A percentile compares a stretch with the other conserved stretches of the same genome.
Evolutionary conservation across 2,888 invertebrate species (phyloP).

Genomic region (Diloba caeruleocephala): DNA sequence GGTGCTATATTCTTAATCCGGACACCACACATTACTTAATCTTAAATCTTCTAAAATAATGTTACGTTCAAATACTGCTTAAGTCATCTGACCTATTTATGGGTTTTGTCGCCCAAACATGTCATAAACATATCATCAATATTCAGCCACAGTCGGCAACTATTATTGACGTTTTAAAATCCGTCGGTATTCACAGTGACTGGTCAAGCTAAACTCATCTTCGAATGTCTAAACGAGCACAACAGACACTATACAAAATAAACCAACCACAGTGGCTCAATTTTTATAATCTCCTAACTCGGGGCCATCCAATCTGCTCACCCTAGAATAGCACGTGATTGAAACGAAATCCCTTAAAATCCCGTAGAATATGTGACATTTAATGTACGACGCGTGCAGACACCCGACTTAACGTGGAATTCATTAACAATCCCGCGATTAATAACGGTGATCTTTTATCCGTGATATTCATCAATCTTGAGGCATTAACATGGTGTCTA

Average conservation of each 20-base stretch:
- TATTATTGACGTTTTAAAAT: too few relatives aligned
- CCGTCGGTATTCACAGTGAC: too few relatives aligned
- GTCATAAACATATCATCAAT: too few relatives aligned
- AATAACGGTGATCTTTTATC: slow-evolving; percentile 55
- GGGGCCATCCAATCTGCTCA: slow-evolving; percentile 3
- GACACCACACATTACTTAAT: too few relatives aligned
- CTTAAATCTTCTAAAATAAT: too few relatives aligned
- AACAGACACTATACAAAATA: background rate
- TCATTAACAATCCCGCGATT: slow-evolving; percentile 49
- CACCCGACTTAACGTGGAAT: slow-evolving; percentile 45
- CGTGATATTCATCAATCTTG: slow-evolving; percentile 78
- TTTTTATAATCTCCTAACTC: slow-evolving; percentile 10
- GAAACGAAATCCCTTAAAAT: slow-evolving; percentile 47
- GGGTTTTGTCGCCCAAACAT: too few relatives aligned
- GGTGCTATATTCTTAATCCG: too few relatives aligned
- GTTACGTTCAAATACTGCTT: too few relatives aligned
- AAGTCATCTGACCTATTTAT: too few relatives aligned
- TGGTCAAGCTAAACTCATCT: too few relatives aligned
- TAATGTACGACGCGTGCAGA: slow-evolving; percentile 27
- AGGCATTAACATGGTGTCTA: slow-evolving; percentile 80
- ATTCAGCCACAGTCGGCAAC: too few relatives aligned
- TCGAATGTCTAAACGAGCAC: background rate
- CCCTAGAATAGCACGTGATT: slow-evolving; percentile 36
- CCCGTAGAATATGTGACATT: slow-evolving; percentile 42
- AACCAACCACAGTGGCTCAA: background rate